Evolutionary conservation across 1,140 invertebrate species (phyloP).

Genomic region (Rhagoletis zephyria): DNA sequence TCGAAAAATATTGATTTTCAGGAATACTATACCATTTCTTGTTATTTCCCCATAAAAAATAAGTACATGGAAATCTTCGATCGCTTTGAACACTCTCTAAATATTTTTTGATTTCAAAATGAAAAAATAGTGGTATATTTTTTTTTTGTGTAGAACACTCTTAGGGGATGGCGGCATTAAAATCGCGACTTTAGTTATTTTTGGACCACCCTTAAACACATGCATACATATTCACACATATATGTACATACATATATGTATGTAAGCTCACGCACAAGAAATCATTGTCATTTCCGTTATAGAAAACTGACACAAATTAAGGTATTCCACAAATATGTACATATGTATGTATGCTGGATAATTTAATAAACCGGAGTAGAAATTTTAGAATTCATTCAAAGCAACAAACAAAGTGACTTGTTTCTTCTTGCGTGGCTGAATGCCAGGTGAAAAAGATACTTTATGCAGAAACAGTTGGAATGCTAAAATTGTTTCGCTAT

Average conservation of each 20-base stretch:
- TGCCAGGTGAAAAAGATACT: not conserved
- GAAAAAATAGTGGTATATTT: too few relatives aligned
- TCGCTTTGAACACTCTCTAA: too few relatives aligned
- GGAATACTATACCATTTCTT: too few relatives aligned
- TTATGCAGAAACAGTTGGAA: not conserved
- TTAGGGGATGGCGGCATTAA: too few relatives aligned
- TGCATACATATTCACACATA: too few relatives aligned
- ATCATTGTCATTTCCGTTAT: not conserved
- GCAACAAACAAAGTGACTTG: not conserved
- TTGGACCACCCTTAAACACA: not conserved
- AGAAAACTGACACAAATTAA: not conserved
- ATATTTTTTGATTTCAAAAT: too few relatives aligned
- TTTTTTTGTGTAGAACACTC: too few relatives aligned
- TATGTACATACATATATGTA: too few relatives aligned
- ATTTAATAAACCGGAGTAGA: not conserved
- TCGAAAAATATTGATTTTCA: too few relatives aligned
- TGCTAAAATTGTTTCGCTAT: too few relatives aligned
- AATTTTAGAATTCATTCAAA: not conserved
- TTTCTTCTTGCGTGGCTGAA: not conserved
- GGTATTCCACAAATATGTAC: conserved; percentile 22
- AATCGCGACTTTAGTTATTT: not conserved
- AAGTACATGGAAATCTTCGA: too few relatives aligned
- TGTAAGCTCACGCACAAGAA: not conserved
- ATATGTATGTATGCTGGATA: not conserved
- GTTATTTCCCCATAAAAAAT: too few relatives aligned